Evolutionary conservation across 2,888 invertebrate species (phyloP).

Genomic region (Tetragonula carbonaria): DNA sequence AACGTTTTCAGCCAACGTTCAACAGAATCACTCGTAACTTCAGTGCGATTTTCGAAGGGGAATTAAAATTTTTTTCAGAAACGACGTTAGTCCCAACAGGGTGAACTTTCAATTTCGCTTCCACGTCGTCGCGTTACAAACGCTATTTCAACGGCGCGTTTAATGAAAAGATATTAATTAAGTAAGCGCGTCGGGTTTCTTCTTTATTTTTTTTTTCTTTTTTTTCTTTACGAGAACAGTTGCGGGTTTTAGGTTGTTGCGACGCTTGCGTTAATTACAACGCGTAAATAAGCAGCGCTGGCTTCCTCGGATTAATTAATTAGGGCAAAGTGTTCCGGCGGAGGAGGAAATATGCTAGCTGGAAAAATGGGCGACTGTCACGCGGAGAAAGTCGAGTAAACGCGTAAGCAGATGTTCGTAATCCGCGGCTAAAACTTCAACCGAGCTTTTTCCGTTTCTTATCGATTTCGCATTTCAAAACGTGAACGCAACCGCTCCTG

Average conservation of each 20-base stretch:
- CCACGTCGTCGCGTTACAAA: neutral
- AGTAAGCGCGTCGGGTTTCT: slow-evolving; percentile 2
- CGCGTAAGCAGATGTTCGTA: slow-evolving; percentile 9
- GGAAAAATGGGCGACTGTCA: slow-evolving; percentile 1
- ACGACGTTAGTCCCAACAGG: neutral
- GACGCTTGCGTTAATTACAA: slow-evolving; percentile 28
- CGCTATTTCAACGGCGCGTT: neutral
- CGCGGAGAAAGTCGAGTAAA: neutral
- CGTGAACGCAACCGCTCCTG: neutral
- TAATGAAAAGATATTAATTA: slow-evolving; percentile 43
- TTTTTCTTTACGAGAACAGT: neutral
- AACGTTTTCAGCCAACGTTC: neutral
- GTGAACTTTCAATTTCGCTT: neutral
- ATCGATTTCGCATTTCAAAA: neutral
- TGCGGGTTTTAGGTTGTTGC: neutral
- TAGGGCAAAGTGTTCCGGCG: slow-evolving; percentile 12
- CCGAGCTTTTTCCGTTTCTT: neutral
- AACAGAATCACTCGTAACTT: neutral
- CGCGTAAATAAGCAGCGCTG: slow-evolving; percentile 25
- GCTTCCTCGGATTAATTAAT: slow-evolving; percentile 40
- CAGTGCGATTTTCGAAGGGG: neutral
- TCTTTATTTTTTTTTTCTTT: neutral
- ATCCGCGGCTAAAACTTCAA: neutral
- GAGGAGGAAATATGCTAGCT: neutral
- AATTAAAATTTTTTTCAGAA: neutral